Evolutionary conservation across 2,113 vertebrate species (phyloP), one percentile per base, ranked within the genome.

Genomic region (Thomomys bottae): DNA sequence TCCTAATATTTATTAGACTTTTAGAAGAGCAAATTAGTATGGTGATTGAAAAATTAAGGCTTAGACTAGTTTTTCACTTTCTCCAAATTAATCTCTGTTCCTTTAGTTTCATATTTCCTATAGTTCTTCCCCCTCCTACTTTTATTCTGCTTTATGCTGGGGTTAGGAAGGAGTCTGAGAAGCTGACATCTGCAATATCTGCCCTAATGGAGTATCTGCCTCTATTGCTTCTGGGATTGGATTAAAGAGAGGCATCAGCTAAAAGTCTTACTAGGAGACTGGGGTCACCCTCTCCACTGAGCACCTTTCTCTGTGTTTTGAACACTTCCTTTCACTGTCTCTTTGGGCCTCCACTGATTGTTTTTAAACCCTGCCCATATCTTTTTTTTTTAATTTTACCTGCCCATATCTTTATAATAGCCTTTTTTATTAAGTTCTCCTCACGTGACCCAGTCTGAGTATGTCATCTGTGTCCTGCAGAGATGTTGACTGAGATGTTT

Each of bases 1-100:
- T 83, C 80, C 68, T 89, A 34, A 17, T 76, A n/a, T 63, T 94
- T 87, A 49, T 21, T 73, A 85, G 64, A 81, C 57, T 81, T 91
- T 2, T 81, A 77, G 38, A 84, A 95, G 63, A 79, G 3, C 32
- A 87, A 90, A 91, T 49, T 40, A 84, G 57, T 64, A 57, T 30
- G 17, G 71, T 23, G 40, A 63, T 75, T 92, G 64, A 90, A 92
- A 77, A 61, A 30, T n/a, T 7, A 67, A 86, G 75, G 26, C 67
- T 64, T 28, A 34, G 18, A 20, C 24, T 68, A 68, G 28, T 30
- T 36, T 23, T 32, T 61, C 26, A 71, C 54, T 5, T n/a, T 79
- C 36, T 76, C 67, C 28, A 54, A 75, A 59, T 57, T 23, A 70
- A 36, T 34, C 6, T 61, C 45, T 70, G 9, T 70, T 63, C 34